Conservation (phyloP, 2,888 invertebrate species). For the Conistra vaccinii region DNA sequence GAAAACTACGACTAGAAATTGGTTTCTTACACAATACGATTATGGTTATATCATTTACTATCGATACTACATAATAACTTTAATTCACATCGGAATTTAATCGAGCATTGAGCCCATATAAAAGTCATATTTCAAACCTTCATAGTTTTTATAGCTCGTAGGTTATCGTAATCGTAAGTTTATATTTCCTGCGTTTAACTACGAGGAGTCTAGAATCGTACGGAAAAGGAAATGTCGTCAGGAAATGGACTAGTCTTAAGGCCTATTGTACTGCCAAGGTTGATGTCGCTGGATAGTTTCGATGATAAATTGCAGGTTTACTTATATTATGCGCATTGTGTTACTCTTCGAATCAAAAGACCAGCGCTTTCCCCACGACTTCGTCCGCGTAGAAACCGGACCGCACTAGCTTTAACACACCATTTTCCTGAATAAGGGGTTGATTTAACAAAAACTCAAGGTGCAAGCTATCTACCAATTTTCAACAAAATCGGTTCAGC, state of each 20-base stretch:
- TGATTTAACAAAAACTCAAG: background rate
- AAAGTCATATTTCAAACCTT: constrained; percentile 38
- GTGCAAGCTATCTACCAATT: background rate
- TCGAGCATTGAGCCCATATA: constrained; percentile 30
- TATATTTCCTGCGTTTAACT: constrained; percentile 66
- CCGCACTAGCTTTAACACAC: background rate
- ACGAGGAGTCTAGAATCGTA: constrained; percentile 53
- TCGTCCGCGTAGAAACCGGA: background rate
- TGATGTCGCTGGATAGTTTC: constrained; percentile 63
- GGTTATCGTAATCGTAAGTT: constrained; percentile 52
- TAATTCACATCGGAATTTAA: constrained; percentile 30
- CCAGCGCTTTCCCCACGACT: background rate
- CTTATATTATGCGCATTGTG: constrained; percentile 21
- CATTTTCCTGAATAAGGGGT: background rate
- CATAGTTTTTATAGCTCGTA: constrained; percentile 38
- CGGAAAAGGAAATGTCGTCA: constrained; percentile 75
- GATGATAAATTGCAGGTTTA: constrained; percentile 59
- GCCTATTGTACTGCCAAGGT: constrained; percentile 76
- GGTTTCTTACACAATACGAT: background rate
- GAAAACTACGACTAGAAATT: background rate
- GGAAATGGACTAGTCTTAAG: constrained; percentile 76
- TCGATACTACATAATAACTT: background rate
- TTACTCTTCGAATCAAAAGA: background rate
- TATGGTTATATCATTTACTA: constrained; percentile 14
- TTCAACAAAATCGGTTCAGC: background rate